Conservation (phyloP, 2,888 invertebrate genomes). For the Aproaerema taeniolella region DNA sequence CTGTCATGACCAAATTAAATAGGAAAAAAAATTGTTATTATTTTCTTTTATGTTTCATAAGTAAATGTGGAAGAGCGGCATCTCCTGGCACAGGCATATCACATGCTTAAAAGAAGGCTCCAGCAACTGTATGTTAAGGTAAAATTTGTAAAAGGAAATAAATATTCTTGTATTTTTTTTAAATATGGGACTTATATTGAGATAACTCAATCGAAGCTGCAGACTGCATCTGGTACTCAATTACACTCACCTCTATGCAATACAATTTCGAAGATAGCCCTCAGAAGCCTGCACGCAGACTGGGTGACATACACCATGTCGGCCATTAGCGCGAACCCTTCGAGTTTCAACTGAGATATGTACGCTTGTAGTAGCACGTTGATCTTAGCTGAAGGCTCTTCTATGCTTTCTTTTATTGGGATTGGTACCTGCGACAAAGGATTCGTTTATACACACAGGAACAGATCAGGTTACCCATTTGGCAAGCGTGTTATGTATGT, state of each 20-base stretch:
- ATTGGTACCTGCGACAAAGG: slow-evolving; percentile 93
- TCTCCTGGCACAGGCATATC: too few species aligned
- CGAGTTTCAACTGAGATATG: slow-evolving; percentile 97
- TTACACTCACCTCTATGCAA: slow-evolving; percentile 73
- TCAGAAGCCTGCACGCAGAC: slow-evolving; percentile 94
- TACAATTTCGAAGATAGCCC: slow-evolving; percentile 99
- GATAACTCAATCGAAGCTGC: not conserved
- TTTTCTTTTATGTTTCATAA: too few species aligned
- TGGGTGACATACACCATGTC: slow-evolving; percentile 99
- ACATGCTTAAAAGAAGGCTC: too few species aligned
- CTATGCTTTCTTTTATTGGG: slow-evolving; percentile 97
- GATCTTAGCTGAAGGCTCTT: slow-evolving; percentile 98
- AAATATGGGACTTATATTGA: too few species aligned
- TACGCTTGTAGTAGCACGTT: slow-evolving; percentile 98
- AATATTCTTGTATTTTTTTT: too few species aligned
- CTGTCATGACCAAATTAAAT: too few species aligned
- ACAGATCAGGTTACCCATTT: too few species aligned
- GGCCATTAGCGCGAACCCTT: slow-evolving; percentile 98
- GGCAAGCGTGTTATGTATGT: too few species aligned
- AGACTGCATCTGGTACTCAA: not conserved
- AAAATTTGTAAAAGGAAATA: too few species aligned
- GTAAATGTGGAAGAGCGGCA: too few species aligned
- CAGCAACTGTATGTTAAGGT: too few species aligned
- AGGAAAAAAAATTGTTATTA: too few species aligned
- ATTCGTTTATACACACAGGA: not conserved